Conservation (phyloP, 2,888 invertebrate species). For the Acronicta aceris region DNA sequence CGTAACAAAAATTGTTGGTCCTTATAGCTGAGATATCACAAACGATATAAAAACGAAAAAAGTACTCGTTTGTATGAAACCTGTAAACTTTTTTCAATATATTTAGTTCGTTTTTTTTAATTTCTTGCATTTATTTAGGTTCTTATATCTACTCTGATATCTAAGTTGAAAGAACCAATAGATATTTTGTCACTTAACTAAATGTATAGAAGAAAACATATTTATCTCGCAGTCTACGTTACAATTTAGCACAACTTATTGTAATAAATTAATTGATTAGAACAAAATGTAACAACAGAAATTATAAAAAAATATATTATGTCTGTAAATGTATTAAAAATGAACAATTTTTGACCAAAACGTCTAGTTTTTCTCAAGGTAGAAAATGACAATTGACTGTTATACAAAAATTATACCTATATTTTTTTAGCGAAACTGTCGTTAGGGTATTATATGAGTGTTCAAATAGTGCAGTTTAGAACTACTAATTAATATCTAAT, state of each 20-base stretch:
- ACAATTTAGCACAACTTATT: constrained; percentile 23
- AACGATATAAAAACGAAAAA: no score
- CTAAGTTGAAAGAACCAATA: no score
- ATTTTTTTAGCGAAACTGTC: constrained; percentile 88
- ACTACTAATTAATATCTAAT: constrained; percentile 67
- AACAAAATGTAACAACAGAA: constrained; percentile 31
- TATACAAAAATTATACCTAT: constrained; percentile 82
- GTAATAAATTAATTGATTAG: constrained; percentile 31
- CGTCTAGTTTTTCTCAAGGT: constrained; percentile 79
- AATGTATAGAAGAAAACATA: constrained; percentile 5
- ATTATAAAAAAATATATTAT: constrained; percentile 51
- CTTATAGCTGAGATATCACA: no score
- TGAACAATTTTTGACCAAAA: constrained; percentile 75
- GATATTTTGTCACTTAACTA: background rate
- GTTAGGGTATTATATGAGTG: constrained; percentile 79
- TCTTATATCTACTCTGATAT: no score
- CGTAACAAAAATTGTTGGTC: no score
- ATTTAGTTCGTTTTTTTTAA: no score
- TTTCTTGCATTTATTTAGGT: no score
- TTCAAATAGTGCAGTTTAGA: constrained; percentile 83
- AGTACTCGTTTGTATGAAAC: no score
- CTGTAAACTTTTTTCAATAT: no score
- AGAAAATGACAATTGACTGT: constrained; percentile 81
- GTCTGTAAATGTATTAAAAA: constrained; percentile 40
- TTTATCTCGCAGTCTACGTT: constrained; percentile 13